A percentile compares a stretch with the other conserved stretches of the same genome.
Conservation (phyloP, 2,888 invertebrate genomes). For the Melanostoma scalare region DNA sequence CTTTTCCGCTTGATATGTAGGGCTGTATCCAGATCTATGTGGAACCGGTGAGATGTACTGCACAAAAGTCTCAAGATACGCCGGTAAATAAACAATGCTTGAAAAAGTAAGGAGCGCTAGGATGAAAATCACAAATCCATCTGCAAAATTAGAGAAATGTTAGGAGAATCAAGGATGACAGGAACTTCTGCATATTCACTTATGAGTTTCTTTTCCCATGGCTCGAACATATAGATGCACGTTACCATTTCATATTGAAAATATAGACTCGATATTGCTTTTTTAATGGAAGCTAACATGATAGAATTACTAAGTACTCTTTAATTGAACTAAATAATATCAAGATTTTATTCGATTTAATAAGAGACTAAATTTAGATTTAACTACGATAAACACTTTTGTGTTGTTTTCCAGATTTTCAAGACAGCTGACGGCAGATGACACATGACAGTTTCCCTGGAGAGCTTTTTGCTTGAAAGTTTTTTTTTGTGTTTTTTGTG, state of each 20-base stretch:
- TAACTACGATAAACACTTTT: conserved; percentile 17
- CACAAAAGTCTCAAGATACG: conserved; percentile 82
- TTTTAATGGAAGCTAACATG: conserved; percentile 74
- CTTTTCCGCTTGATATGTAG: conserved; percentile 76
- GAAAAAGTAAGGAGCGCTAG: conserved; percentile 83
- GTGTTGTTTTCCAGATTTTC: conserved; percentile 10
- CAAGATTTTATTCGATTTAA: conserved; percentile 5
- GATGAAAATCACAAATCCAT: conserved; percentile 83
- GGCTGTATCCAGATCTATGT: conserved; percentile 66
- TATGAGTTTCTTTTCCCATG: conserved; percentile 82
- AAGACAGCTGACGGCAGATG: conserved; percentile 9
- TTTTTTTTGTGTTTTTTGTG: conserved; percentile 3
- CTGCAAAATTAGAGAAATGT: conserved; percentile 76
- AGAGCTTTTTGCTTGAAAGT: conserved; percentile 7
- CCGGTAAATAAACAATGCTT: conserved; percentile 84
- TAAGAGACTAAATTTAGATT: neutral
- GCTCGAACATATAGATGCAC: conserved; percentile 83
- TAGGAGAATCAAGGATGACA: conserved; percentile 1
- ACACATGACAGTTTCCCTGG: conserved; percentile 25
- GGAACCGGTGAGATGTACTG: conserved; percentile 78
- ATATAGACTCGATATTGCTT: conserved; percentile 77
- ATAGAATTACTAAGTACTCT: neutral
- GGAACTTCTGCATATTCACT: conserved; percentile 77
- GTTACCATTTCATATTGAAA: conserved; percentile 82
- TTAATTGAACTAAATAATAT: conserved; percentile 11